Conservation (phyloP, 1,140 invertebrate genomes). For the Ladona fulva region DNA sequence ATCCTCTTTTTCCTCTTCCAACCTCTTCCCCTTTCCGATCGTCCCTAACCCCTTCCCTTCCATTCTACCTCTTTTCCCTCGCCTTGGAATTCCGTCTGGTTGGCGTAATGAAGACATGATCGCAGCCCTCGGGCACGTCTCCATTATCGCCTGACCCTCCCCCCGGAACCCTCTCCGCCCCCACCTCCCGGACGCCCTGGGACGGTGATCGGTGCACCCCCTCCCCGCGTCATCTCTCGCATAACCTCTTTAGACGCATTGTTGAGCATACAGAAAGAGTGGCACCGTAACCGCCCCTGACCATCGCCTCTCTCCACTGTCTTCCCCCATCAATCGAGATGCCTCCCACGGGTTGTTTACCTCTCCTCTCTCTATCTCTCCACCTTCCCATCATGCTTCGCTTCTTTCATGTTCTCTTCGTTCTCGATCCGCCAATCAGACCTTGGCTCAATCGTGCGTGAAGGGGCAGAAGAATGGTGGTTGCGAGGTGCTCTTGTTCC, state of each 20-base stretch:
- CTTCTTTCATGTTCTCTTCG: background rate
- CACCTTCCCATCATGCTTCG: background rate
- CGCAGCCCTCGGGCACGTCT: background rate
- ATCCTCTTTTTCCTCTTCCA: background rate
- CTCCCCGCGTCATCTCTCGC: too few species aligned
- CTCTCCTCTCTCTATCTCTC: background rate
- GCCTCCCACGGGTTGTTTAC: background rate
- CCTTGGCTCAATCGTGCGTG: background rate
- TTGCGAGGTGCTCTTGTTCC: background rate
- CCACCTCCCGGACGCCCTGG: background rate
- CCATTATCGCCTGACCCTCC: background rate
- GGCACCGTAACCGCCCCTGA: too few species aligned
- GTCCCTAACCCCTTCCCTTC: background rate
- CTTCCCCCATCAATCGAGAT: background rate
- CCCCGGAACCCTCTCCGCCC: too few species aligned
- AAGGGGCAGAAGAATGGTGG: background rate
- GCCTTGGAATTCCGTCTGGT: background rate
- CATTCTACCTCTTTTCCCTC: background rate
- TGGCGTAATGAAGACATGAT: constrained; percentile 9
- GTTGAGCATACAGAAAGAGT: too few species aligned
- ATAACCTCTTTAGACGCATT: too few species aligned
- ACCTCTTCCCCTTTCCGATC: background rate
- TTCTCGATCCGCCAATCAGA: background rate
- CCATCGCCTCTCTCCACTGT: too few species aligned
- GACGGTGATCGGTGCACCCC: background rate